Evolutionary conservation across 2,113 vertebrate genomes (phyloP).

Genomic region (Platysteira castanea): DNA sequence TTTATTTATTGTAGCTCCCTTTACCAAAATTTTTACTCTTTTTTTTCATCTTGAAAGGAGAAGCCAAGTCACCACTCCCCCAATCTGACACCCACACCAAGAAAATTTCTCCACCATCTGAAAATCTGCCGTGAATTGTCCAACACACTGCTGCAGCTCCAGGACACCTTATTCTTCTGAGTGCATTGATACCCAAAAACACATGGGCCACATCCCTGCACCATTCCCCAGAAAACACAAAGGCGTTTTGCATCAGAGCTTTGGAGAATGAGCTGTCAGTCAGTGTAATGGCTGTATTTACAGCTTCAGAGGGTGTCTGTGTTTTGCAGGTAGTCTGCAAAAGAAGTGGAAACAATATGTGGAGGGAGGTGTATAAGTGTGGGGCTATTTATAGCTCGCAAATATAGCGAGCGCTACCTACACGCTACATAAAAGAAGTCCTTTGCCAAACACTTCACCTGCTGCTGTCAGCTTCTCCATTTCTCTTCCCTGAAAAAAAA

Average conservation of each 20-base stretch:
- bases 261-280: not conserved
- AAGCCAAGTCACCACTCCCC: not conserved
- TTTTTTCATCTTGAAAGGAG: not conserved
- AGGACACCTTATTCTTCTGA: not conserved
- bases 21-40: not conserved
- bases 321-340: constrained; percentile 31
- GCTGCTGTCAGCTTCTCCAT: not conserved
- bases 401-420: not conserved
- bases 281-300: not conserved
- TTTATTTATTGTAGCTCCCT: not conserved
- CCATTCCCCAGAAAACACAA: not conserved
- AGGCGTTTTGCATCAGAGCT: not conserved
- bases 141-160: not conserved
- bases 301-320: not conserved
- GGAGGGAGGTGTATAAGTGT: not conserved
- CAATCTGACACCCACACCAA: not conserved
- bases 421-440: not conserved
- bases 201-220: rapidly evolving
- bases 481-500: not conserved
- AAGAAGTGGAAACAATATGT: not conserved
- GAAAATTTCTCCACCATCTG: not conserved
- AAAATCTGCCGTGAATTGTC: not conserved
- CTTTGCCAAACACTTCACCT: constrained; percentile 1
- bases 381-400: not conserved
- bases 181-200: not conserved